Base-by-base conservation (phyloP, 1,140 invertebrate species). In the Neuroterus valhalla region DNA sequence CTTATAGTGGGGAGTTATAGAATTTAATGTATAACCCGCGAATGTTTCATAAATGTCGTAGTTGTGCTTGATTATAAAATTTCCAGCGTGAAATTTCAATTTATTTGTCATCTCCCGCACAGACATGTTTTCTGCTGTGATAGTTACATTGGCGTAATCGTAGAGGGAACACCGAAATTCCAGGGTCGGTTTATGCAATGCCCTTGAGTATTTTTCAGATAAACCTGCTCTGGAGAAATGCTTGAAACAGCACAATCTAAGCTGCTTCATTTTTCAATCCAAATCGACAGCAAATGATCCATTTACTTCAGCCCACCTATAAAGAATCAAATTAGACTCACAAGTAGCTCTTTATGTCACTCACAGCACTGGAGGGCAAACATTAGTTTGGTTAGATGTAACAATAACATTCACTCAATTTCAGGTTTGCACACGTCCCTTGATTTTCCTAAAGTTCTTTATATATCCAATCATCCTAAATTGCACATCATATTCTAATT, bases 341-440 rank as follows among this genome's bases (percentile, higher is more conserved):
- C 8, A 38, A 62, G n/a, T 62, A 62, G 55, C 55, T 26, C 14
- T 62, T 3, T 38, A 31, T 62, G 23, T 62, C 55, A 31, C 55
- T 38, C 55, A 62, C 52, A 62, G 23, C 55, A 62, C 23, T 62
- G 23, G 12, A 26, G 55, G 55, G 23, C 23, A 62, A 26, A 62
- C 55, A 6, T 62, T 62, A 31, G n/a, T 15, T 62, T 62, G 23
- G 31, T 23, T 62, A 62, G 55, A 15, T 62, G 31, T 62, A 62
- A 62, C 55, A 62, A 62, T 62, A 11, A 62, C 31, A 62, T 62
- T 62, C 55, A 62, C 31, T 31, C 55, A 62, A 62, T 62, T 62
- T 62, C 31, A 31, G n/a, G 26, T 38, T 62, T 62, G 12, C 23
- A 62, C 21, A 62, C 14, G 55, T 8, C 21, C 14, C 2, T 26